Evolutionary conservation across 2,888 invertebrate genomes (phyloP), one percentile per base, ranked within the genome.

Genomic region (Dynastes tityus): DNA sequence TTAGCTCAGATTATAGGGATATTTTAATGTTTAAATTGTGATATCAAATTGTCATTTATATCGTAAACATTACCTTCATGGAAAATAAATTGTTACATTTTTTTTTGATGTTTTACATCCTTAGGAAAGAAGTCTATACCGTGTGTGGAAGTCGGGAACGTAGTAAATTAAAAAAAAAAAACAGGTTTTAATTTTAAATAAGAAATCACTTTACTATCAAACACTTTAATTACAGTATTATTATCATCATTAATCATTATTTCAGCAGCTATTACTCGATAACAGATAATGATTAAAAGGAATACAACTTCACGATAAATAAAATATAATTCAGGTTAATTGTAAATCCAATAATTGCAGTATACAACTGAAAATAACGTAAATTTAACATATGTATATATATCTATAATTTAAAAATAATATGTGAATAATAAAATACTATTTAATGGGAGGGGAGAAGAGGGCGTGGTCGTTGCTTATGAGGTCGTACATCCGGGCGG

Each of bases 1-100:
- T 90, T 95, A 71, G 94, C 95, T 16, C 92, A 93, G 84, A 91
- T 92, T 64, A 93, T 94, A 84, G 93, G 93, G 77, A 92, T 94
- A 83, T 91, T 91, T 86, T 92, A 87, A 88, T 61, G n/a, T 58
- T 22, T 27, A 1, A 22, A 58, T 76, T 79, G 63, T 79, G 63
- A 55, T 51, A 64, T 80, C 77, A 32, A 79, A 58, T 68, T 71
- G 55, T 22, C 22, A 58, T 58, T 58, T 58, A 8, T 16, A 22
- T 55, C 16, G 5, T 55, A 55, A 55, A 27, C 22, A 55, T 55
- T 16, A 22, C 0, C 5, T 55, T 55, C 22, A 53, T 68, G n/a
- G 8, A 55, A 37, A 67, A 49, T 65, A 65, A 64, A 49, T 65
- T 65, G 67, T 32, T 29, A 45, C 0, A 5, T 13, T 13, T 65